Evolutionary conservation across 2,113 vertebrate species (phyloP).

Genomic region (Empidonax alnorum): DNA sequence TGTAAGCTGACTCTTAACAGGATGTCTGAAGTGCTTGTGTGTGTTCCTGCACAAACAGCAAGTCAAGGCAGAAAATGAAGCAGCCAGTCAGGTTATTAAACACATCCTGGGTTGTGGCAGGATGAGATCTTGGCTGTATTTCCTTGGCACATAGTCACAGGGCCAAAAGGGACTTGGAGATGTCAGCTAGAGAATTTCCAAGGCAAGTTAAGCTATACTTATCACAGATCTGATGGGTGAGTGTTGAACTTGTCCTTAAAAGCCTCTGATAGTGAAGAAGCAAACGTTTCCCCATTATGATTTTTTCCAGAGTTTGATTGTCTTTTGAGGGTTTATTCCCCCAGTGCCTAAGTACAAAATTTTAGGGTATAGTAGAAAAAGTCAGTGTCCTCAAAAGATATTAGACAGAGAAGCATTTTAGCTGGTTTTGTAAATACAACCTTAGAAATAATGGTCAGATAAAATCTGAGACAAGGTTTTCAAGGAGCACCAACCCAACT

Average conservation of each 20-base stretch:
- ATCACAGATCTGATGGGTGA: fast-evolving
- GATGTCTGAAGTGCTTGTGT: not conserved
- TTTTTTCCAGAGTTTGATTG: not conserved
- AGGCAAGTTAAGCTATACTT: not conserved
- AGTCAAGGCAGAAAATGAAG: not conserved
- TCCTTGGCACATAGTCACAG: not conserved
- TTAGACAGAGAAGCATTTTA: not conserved
- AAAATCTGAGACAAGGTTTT: not conserved
- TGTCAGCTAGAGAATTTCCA: not conserved
- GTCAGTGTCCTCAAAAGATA: not conserved
- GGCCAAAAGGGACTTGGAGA: not conserved
- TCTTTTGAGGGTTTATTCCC: not conserved
- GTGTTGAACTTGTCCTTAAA: not conserved
- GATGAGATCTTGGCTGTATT: not conserved
- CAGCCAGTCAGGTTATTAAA: not conserved
- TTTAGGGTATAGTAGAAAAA: not conserved
- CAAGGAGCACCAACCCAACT: not conserved
- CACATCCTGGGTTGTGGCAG: not conserved
- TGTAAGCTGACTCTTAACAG: not conserved
- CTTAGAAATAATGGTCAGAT: not conserved
- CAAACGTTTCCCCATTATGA: not conserved
- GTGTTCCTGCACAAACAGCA: not conserved
- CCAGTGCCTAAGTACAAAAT: not conserved
- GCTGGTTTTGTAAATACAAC: not conserved
- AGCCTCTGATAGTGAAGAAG: not conserved